Percentiles rank a stretch among this genome's conserved stretches.
Evolutionary conservation across 2,797 vertebrate species (phyloP).

Genomic region (Scolopax rusticola): DNA sequence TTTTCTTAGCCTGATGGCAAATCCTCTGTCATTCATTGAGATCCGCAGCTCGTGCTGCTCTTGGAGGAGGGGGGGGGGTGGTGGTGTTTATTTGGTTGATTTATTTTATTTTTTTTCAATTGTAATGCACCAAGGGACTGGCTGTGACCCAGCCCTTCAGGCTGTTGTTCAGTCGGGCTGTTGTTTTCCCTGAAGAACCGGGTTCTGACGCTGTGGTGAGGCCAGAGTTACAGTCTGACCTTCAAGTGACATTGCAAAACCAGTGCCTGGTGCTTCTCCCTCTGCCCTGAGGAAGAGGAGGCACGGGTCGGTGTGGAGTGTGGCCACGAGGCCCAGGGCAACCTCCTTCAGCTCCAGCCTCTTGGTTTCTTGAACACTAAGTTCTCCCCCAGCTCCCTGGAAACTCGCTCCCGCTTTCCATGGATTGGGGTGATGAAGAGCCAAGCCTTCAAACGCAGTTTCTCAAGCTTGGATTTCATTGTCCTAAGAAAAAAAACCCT

Average conservation of each 20-base stretch:
- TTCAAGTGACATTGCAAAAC: not conserved
- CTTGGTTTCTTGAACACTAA: not conserved
- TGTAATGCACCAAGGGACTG: not conserved
- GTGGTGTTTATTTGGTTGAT: too few relatives aligned
- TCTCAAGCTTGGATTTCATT: not conserved
- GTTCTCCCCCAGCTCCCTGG: not conserved
- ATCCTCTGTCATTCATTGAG: not conserved
- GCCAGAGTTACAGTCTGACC: not conserved
- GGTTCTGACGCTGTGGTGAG: not conserved
- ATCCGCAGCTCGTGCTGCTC: not conserved
- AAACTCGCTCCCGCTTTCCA: not conserved
- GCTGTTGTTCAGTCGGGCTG: not conserved
- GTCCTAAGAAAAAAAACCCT: not conserved
- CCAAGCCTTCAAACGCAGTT: not conserved
- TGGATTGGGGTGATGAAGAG: not conserved
- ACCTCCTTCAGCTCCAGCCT: not conserved
- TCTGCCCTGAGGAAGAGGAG: not conserved
- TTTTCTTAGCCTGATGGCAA: not conserved
- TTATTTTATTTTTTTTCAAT: not conserved
- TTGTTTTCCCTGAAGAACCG: not conserved
- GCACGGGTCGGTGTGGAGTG: accelerated
- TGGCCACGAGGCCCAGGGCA: not conserved
- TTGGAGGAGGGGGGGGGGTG: not conserved
- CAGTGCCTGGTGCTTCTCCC: not conserved
- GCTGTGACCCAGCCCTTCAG: not conserved